Percentiles rank a stretch among this genome's conserved stretches.
Conservation (phyloP, 64 coral and sea anemone species). For the Dendrophyllia cribrosa region DNA sequence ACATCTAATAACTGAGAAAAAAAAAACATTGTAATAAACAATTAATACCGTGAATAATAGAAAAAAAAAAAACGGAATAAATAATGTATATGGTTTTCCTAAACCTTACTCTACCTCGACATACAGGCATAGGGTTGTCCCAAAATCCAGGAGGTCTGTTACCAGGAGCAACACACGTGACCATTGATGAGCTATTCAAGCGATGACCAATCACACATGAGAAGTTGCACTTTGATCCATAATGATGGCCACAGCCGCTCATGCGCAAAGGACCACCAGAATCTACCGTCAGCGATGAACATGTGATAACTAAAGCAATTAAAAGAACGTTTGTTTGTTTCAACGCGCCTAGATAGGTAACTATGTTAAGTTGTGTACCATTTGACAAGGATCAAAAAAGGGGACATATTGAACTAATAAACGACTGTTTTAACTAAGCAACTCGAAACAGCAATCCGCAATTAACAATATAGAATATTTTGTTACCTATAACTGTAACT, state of each 20-base stretch:
- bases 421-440: background rate
- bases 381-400: no score
- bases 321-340: background rate
- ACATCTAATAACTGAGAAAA: conserved; percentile 24
- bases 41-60: background rate
- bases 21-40: background rate
- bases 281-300: background rate
- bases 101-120: background rate
- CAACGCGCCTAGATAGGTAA: no score
- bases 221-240: conserved; percentile 5
- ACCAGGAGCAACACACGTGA: background rate
- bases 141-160: background rate
- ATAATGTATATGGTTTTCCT: no score
- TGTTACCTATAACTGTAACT: conserved; percentile 12
- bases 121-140: conserved; percentile 1
- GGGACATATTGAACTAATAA: no score
- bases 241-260: conserved; percentile 11
- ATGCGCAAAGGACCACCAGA: background rate
- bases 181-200: conserved; percentile 1
- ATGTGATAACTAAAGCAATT: conserved; percentile 18
- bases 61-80: background rate
- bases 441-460: background rate
- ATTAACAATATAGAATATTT: background rate
- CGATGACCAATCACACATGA: conserved; percentile 26
- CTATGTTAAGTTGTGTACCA: no score